Percentiles rank a stretch among this genome's conserved stretches.
phyloP scores from a whole-genome alignment of 2,797 vertebrate genomes.

The Denticeps clupeoides region DNA sequence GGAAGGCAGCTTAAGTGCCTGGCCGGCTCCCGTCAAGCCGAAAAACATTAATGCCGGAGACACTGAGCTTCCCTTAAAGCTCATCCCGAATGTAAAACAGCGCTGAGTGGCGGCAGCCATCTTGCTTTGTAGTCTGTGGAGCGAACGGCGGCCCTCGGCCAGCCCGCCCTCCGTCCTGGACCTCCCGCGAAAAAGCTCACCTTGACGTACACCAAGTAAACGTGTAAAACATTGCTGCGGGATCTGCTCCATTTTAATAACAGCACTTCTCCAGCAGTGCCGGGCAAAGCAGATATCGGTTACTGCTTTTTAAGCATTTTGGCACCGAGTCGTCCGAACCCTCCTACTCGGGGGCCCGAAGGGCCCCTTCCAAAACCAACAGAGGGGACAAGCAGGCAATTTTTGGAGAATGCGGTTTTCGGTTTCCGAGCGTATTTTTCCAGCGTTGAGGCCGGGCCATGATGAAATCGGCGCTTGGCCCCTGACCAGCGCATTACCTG shows the following conservation, averaged over 20 bases:
- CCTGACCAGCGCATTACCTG: constrained; percentile 52
- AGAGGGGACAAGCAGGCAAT: constrained; percentile 52
- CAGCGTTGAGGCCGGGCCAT: constrained; percentile 42
- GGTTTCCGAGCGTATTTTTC: constrained; percentile 60
- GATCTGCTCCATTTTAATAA: constrained; percentile 66
- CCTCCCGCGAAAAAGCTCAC: no score
- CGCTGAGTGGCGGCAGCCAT: no score
- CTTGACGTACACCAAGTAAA: constrained; percentile 66
- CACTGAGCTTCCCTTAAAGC: constrained; percentile 15
- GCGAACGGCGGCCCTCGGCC: no score
- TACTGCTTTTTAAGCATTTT: constrained; percentile 62
- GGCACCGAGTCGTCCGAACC: constrained; percentile 43
- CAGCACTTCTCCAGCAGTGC: constrained; percentile 45
- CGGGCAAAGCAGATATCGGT: constrained; percentile 52
- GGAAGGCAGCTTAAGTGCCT: constrained; percentile 56
- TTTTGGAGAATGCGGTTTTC: constrained; percentile 49
- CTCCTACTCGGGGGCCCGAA: constrained; percentile 39
- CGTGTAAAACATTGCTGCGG: constrained; percentile 61
- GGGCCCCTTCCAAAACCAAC: constrained; percentile 62
- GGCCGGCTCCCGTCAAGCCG: constrained; percentile 37
- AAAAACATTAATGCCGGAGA: constrained; percentile 11
- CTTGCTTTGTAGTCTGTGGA: no score
- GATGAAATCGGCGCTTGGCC: constrained; percentile 50
- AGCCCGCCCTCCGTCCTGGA: no score
- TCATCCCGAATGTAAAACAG: constrained; percentile 11